Base-by-base conservation (phyloP, 2,797 vertebrate genomes). In the Danio aesculapii region DNA sequence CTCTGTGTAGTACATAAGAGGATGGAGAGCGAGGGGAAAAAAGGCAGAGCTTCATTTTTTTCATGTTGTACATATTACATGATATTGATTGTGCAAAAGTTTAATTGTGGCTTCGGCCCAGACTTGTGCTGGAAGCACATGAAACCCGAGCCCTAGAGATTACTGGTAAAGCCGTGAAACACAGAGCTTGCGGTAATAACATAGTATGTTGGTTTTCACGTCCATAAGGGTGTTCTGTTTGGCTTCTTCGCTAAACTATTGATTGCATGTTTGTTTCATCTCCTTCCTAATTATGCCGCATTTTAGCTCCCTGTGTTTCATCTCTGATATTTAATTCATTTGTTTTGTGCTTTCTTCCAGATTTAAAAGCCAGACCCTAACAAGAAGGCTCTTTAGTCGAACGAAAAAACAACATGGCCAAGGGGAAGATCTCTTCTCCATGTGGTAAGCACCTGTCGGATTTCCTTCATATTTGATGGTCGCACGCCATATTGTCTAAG, bases 341-440 rank as follows among this genome's bases (percentile, higher is more conserved):
- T 39, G 8, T 55, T 43, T 67, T 74, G 61, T 81, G 19, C 61
- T 58, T 63, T 52, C 75, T 63, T 84, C 19, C 69, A 90, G 83
- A 91, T 90, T 88, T 88, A 88, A 89, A 90, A 88, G 66, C 77
- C 58, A 1, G 58, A 84, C 53, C 79, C 84, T 84, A 39, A 75
- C 77, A 72, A 55, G 19, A 75, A 71, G 41, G 63, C 71, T 66
- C 50, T 81, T 62, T 43, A 70, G 19, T 55, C 55, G 84, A 82
- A 73, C 68, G 67, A 86, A 88, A 53, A 13, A 53, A 53, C 12
- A 86, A 85, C 91, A 94, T 94, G 94, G 93, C 93, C 88, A 90
- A 90, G 85, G 86, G 88, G 88, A 94, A 93, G 90, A 93, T 93
- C 90, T 83, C 90, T 92, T 93, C 91, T 93, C 91, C 90, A 89